Base-by-base conservation (phyloP, 1,140 invertebrate species). In the Anadara kagoshimensis region DNA sequence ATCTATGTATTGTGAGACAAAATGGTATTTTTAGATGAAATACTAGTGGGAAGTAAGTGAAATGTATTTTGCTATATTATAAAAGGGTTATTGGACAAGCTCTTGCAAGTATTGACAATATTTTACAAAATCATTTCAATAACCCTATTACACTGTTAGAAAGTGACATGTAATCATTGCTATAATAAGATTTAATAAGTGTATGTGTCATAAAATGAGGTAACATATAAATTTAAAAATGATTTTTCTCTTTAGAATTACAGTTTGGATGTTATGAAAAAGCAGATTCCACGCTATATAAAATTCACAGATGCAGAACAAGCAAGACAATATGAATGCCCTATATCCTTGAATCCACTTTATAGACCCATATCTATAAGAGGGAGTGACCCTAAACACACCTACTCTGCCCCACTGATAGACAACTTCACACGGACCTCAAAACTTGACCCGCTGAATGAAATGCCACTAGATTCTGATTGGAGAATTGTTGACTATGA, bases 321-420 rank as follows among this genome's bases (percentile, higher is more conserved):
- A 44, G 75, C 78, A 2, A 18, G 78, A n/a, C 75, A 82, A n/a
- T 86, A 66, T 78, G 84, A 86, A 64, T 85, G 84, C 76, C 86
- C 86, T 84, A 85, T 69, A 24, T 67, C 64, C 16, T 43, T 71
- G 12, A 41, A 45, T 43, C 79, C 84, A 14, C 57, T 86, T 4
- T 86, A 87, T 69, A 57, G 78, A 43, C 86, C 86, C 22, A 80
- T 87, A 63, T 80, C 81, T n/a, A 81, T 87, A 26, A 77, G 78
- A 65, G 78, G 63, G 5, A 87, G 83, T 79, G 74, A 84, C 18
- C 84, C 84, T 20, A 84, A 78, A 59, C 79, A 83, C 63, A 83
- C 82, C 11, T 87, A 79, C 69, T 84, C 83, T 58, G 82, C 74
- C 29, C 84, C 86, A 41, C 73, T 82, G 22, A 84, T 87, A 29